phyloP scores from a whole-genome alignment of 2,113 vertebrate species.

The Rhinogobius similis region DNA sequence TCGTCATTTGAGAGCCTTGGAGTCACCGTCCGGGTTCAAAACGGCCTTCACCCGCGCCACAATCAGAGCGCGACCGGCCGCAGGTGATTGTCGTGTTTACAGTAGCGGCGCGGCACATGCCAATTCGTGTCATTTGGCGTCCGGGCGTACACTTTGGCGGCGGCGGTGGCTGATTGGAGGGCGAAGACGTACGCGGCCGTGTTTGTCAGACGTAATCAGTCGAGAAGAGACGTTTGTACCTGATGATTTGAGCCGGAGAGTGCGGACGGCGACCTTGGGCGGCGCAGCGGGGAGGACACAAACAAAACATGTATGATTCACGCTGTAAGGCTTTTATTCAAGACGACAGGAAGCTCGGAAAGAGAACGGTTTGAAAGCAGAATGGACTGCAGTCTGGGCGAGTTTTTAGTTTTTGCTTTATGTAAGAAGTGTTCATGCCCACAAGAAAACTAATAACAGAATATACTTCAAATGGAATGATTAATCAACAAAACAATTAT shows the following conservation, averaged over 20 bases:
- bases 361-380: not conserved
- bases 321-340: not conserved
- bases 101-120: slow-evolving; percentile 4
- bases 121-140: slow-evolving; percentile 3
- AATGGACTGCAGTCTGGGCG: not conserved
- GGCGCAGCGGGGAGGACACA: not conserved
- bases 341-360: not conserved
- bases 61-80: slow-evolving; percentile 44
- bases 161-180: slow-evolving; percentile 17
- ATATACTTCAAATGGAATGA: no score
- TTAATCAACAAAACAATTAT: no score
- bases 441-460: not conserved
- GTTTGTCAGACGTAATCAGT: slow-evolving; percentile 18
- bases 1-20: slow-evolving; percentile 22
- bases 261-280: slow-evolving; percentile 10
- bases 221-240: not conserved
- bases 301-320: not conserved
- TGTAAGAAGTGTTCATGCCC: no score
- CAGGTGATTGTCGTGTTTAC: slow-evolving; percentile 47
- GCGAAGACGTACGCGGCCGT: slow-evolving; percentile 19
- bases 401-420: not conserved
- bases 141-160: not conserved
- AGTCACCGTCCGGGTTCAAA: slow-evolving; percentile 16
- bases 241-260: not conserved
- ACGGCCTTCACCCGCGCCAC: slow-evolving; percentile 40